These are phyloP conservation scores for Dendronephthya gigantea DNA, from an alignment of 64 coral and sea anemone genomes.

Conservation along the genomic window DNA sequence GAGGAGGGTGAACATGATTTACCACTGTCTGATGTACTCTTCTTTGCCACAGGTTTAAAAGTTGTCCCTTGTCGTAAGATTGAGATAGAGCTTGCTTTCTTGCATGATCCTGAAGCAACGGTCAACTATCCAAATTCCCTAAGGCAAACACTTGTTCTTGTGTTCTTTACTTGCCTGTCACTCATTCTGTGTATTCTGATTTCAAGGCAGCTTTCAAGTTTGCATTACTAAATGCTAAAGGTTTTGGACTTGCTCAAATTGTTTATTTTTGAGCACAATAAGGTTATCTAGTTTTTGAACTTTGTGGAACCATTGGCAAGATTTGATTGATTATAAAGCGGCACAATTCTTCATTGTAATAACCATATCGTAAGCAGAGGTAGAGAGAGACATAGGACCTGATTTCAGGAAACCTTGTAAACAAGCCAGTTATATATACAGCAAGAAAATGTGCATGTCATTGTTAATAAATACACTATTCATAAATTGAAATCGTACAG, in stretches of 20 bases:
- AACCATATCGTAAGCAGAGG: too few species aligned
- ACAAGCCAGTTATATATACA: too few species aligned
- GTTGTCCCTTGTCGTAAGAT: background rate
- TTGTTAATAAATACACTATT: too few species aligned
- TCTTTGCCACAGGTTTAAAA: background rate
- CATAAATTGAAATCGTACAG: too few species aligned
- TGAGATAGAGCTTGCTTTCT: background rate
- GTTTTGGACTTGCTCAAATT: background rate
- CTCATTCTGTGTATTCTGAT: background rate
- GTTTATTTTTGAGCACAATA: background rate
- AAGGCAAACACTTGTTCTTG: background rate
- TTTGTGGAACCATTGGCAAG: too few species aligned
- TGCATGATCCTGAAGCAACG: slow-evolving; percentile 20
- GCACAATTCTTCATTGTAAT: too few species aligned
- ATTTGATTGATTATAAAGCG: background rate
- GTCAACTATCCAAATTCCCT: background rate
- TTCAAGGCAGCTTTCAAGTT: background rate
- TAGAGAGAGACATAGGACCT: too few species aligned
- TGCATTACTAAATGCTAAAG: background rate
- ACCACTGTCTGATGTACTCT: background rate
- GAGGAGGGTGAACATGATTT: background rate
- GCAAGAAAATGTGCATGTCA: too few species aligned
- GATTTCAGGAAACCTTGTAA: too few species aligned
- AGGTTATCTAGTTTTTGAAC: background rate
- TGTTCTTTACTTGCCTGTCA: slow-evolving; percentile 5